Conservation (phyloP, 2,113 vertebrate genomes). For the Bubo scandiacus region DNA sequence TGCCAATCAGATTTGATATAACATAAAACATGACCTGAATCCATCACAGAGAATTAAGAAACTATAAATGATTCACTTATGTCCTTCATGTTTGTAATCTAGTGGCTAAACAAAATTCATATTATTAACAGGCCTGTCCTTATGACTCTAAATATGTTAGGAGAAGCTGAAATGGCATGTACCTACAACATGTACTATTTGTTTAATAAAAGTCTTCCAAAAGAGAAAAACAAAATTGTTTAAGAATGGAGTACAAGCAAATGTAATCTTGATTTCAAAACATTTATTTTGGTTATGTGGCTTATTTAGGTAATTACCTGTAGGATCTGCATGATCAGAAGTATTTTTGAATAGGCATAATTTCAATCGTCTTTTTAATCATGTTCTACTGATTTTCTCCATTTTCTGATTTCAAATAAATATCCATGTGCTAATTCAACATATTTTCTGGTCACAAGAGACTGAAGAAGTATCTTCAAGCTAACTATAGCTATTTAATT, state of each 20-base stretch:
- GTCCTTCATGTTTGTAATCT: constrained; percentile 4
- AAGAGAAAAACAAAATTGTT: background rate
- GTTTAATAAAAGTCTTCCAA: background rate
- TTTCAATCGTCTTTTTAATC: background rate
- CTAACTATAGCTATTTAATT: background rate
- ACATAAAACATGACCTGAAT: constrained; percentile 67
- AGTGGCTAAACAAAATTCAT: background rate
- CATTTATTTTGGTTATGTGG: background rate
- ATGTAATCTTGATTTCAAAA: background rate
- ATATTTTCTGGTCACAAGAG: background rate
- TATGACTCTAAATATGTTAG: background rate
- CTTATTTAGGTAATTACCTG: background rate
- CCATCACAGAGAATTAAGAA: constrained; percentile 60
- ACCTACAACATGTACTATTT: background rate
- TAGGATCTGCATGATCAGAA: background rate
- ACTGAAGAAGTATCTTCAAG: background rate
- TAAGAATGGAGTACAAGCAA: background rate
- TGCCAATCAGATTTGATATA: constrained; percentile 55
- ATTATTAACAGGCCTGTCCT: background rate
- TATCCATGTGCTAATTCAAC: background rate
- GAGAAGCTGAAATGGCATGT: background rate
- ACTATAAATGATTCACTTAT: constrained; percentile 27
- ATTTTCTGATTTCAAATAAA: background rate
- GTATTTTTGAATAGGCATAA: background rate
- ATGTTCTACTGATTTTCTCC: background rate